Percentiles rank a stretch among this genome's conserved stretches.
Evolutionary conservation across 1,140 invertebrate genomes (phyloP).

Genomic region (Kradibia gibbosae): DNA sequence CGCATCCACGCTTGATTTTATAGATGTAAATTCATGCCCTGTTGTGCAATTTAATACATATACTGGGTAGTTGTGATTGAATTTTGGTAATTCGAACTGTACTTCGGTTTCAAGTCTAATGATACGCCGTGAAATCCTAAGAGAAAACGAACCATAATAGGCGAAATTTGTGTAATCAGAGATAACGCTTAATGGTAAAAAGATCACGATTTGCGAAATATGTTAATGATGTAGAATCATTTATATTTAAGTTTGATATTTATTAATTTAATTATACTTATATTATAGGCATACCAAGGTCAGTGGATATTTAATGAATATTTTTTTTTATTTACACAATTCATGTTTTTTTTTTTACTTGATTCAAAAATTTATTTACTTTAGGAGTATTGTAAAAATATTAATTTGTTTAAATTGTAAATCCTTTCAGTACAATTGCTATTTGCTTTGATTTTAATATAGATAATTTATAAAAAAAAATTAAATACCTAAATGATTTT

Average conservation of each 20-base stretch:
- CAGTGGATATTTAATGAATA: no score
- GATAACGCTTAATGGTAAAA: neutral
- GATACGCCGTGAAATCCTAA: neutral
- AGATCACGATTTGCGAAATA: neutral
- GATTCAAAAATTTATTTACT: no score
- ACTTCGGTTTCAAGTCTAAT: neutral
- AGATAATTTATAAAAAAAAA: no score
- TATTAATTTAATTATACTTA: no score
- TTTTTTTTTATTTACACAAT: no score
- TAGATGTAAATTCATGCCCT: constrained; percentile 1
- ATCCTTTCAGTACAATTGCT: no score
- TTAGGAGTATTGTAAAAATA: no score
- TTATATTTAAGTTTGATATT: neutral
- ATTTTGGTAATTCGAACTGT: neutral
- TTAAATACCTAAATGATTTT: no score
- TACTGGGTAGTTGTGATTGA: neutral
- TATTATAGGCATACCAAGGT: no score
- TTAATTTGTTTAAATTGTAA: no score
- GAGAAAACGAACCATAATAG: neutral
- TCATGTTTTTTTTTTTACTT: no score
- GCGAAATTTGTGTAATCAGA: neutral
- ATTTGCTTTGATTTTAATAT: no score
- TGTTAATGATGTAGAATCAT: neutral
- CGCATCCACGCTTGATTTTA: neutral
- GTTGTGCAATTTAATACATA: neutral